A percentile compares a stretch with the other conserved stretches of the same genome.
Evolutionary conservation across 2,888 invertebrate species (phyloP).

Genomic region (Sinodicranocentrus sp.): DNA sequence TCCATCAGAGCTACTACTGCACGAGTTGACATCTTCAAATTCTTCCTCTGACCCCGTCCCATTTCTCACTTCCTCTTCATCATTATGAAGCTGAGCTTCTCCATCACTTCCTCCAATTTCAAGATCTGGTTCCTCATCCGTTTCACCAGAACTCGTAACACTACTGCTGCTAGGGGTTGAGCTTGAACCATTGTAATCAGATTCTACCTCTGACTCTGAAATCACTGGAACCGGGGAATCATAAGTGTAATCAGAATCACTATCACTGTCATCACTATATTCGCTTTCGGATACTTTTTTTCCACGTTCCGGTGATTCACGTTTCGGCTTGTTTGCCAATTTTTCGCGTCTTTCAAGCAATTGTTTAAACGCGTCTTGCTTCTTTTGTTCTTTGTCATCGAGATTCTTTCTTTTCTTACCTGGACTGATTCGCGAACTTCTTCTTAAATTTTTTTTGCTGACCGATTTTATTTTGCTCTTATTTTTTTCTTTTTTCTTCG

Average conservation of each 20-base stretch:
- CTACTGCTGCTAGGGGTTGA: constrained; percentile 53
- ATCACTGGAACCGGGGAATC: constrained; percentile 28
- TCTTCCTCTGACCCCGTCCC: not conserved
- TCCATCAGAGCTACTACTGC: constrained; percentile 23
- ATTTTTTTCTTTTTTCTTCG: not conserved
- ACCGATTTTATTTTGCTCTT: too few species aligned
- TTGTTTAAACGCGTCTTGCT: not conserved
- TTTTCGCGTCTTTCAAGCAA: not conserved
- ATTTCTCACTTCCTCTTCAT: not conserved
- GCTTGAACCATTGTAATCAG: constrained; percentile 16
- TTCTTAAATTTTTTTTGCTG: too few species aligned
- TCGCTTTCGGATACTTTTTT: too few species aligned
- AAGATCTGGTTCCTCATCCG: constrained; percentile 39
- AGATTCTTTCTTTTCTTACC: not conserved
- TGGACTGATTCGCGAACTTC: not conserved
- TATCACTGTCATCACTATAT: not conserved
- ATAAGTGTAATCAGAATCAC: not conserved
- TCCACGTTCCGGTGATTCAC: constrained; percentile 17
- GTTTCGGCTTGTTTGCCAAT: constrained; percentile 35
- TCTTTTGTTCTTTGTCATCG: not conserved
- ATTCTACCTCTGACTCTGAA: not conserved
- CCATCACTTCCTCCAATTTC: constrained; percentile 50
- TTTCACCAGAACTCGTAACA: constrained; percentile 33
- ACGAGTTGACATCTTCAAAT: not conserved
- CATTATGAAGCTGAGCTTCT: constrained; percentile 14